Evolutionary conservation across 2,888 invertebrate species (phyloP).

Genomic region (Tetragonisca angustula): DNA sequence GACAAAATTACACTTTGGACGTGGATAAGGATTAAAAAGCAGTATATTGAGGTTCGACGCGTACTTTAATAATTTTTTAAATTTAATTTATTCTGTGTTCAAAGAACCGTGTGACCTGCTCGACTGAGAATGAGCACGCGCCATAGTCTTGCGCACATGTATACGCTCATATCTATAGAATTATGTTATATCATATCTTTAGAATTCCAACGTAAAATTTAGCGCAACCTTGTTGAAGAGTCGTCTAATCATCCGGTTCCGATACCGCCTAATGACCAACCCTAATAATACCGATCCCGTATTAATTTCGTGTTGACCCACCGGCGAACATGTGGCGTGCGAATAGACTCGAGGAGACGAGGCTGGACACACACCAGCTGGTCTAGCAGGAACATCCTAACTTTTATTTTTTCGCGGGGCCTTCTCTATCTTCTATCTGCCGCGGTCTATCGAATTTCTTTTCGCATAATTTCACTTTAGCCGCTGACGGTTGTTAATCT

Average conservation of each 20-base stretch:
- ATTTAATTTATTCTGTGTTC: too few relatives aligned
- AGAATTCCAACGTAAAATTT: neutral
- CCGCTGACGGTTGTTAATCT: neutral
- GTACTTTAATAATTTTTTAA: too few relatives aligned
- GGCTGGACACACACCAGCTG: conserved; percentile 80
- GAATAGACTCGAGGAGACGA: conserved; percentile 76
- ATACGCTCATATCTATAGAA: too few relatives aligned
- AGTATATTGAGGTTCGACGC: too few relatives aligned
- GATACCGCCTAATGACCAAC: conserved; percentile 73
- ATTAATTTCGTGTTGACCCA: conserved; percentile 78
- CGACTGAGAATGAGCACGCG: too few relatives aligned
- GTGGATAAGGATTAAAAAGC: too few relatives aligned
- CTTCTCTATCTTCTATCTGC: conserved; percentile 1
- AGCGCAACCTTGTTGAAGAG: conserved; percentile 53
- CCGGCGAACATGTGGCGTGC: conserved; percentile 83
- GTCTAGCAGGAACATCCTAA: conserved; percentile 77
- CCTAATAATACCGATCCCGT: conserved; percentile 79
- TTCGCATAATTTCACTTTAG: neutral
- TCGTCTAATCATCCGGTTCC: conserved; percentile 76
- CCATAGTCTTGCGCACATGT: too few relatives aligned
- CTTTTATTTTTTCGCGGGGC: conserved; percentile 61
- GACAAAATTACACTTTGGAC: too few relatives aligned
- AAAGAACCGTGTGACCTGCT: too few relatives aligned
- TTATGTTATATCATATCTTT: too few relatives aligned
- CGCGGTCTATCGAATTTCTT: neutral